Evolutionary conservation across 2,113 vertebrate species (phyloP).

Genomic region (Spea multiplicata): DNA sequence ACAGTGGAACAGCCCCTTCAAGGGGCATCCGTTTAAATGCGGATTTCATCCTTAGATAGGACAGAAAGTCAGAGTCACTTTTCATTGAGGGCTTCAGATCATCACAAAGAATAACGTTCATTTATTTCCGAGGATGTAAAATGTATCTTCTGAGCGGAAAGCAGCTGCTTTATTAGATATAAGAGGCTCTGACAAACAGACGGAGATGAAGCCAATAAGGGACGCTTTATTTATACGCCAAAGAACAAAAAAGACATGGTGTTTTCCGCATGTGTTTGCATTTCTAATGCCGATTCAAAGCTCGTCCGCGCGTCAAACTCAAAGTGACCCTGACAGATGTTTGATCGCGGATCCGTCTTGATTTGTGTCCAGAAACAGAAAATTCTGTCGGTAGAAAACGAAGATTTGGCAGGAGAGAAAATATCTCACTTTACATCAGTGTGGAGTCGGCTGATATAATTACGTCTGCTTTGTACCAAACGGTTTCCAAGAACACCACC

Average conservation of each 20-base stretch:
- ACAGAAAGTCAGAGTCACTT: not conserved
- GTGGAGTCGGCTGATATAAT: slow-evolving; percentile 46
- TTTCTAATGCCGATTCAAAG: slow-evolving; percentile 52
- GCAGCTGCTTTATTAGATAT: slow-evolving; percentile 15
- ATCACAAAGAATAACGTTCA: not conserved
- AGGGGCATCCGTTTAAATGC: no score
- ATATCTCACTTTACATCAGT: slow-evolving; percentile 45
- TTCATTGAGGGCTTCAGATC: not conserved
- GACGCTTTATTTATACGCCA: slow-evolving; percentile 2
- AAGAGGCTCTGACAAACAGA: slow-evolving; percentile 6
- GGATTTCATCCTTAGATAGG: not conserved
- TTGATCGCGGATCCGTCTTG: slow-evolving; percentile 57
- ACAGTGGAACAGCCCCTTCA: no score
- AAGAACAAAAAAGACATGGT: slow-evolving; percentile 7
- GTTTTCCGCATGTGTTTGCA: slow-evolving; percentile 52
- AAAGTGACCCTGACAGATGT: slow-evolving; percentile 53
- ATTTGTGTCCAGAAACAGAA: slow-evolving; percentile 54
- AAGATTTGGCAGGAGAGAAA: slow-evolving; percentile 24
- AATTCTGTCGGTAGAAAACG: slow-evolving; percentile 49
- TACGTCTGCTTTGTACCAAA: slow-evolving; percentile 42
- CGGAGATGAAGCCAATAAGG: slow-evolving; percentile 8
- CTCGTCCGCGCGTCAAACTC: slow-evolving; percentile 48
- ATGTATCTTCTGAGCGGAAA: not conserved
- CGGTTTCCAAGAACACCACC: slow-evolving; percentile 44
- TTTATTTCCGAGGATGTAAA: not conserved